Evolutionary conservation across 2,888 invertebrate genomes (phyloP), one percentile per base, ranked within the genome.

Genomic region (Drosophila demipolita): DNA sequence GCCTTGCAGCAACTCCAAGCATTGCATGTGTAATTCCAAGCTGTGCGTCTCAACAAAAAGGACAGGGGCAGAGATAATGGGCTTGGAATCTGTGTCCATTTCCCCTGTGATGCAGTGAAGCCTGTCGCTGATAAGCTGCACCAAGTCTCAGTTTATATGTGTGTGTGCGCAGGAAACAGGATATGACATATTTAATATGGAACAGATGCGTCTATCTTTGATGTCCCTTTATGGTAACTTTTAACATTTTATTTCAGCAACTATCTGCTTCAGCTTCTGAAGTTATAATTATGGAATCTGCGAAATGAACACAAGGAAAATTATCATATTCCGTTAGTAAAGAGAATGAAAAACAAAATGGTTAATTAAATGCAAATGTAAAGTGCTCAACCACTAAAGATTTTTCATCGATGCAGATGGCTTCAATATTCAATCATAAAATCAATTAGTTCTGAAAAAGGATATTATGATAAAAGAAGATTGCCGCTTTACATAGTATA

Each of bases 101-200:
- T 78, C 75, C 67, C 71, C 63, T 58, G 53, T 64, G 57, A 15
- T 54, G 65, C 73, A 71, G 57, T 52, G 70, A 74, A 70, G 70
- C 57, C 76, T 78, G 74, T 66, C 58, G 57, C 72, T 83, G 82
- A 84, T 82, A 84, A 84, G 84, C 87, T 67, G 62, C 53, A 52
- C 17, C 59, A 60, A 45, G 42, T 63, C 61, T 57, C 36, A 32
- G n/a, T 53, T 32, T 65, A 9, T 55, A 26, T 52, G 52, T 61
- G 49, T 66, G 49, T 54, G 64, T 36, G 73, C 78, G 87, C 86
- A 90, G 91, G 89, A 90, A 91, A 80, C 81, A 87, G 91, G 90
- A 90, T 90, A 85, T 91, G 90, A 84, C 85, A 89, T 90, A 76
- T 82, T 91, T 91, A 91, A 91, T 89, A 79, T 73, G 77, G 68